Evolutionary conservation across 2,797 vertebrate genomes (phyloP), one percentile per base, ranked within the genome.

Genomic region (Melanotaenia pygmaea): DNA sequence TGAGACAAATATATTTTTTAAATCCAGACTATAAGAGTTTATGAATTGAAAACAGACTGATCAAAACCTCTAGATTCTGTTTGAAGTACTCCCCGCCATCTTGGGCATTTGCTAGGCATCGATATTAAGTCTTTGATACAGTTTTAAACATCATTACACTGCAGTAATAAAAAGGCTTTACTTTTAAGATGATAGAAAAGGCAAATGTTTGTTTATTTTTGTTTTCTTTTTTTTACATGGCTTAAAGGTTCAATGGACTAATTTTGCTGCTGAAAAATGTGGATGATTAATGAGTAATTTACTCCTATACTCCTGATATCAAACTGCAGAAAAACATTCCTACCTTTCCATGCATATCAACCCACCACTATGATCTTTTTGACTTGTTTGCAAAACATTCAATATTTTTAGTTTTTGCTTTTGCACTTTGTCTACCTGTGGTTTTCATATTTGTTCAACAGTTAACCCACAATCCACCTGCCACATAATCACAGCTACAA

Each of bases 391-490:
- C 14, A 43, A 16, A 43, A 18, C 40, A 43, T 43, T 2, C 37
- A 38, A 40, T 7, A 40, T 40, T 40, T 40, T 40, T 40, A 40
- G 2, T 40, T 40, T 14, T 16, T 40, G 38, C 38, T 40, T 14
- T 16, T 40, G 38, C 38, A 40, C 38, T 16, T 37, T 11, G 3
- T 8, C 45, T 64, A 51, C 35, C 30, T 69, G 40, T n/a, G 26
- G 50, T 70, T 72, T 64, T 59, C 28, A 28, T 22, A 56, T 66
- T n/a, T 56, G 26, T 43, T 18, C 22, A 32, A 51, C 61, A 47
- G 54, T 74, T 50, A 64, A 72, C 26, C 26, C 74, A 58, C 18
- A 14, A 59, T 76, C 45, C 56, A 58, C 32, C 63, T 4, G 47
- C 59, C 43, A 30, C 62, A 56, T 67, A 72, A 43, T 14, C 12